These are phyloP conservation scores for Torymus tubicola DNA, from an alignment of 2,888 invertebrate species.

Conservation along the genomic window DNA sequence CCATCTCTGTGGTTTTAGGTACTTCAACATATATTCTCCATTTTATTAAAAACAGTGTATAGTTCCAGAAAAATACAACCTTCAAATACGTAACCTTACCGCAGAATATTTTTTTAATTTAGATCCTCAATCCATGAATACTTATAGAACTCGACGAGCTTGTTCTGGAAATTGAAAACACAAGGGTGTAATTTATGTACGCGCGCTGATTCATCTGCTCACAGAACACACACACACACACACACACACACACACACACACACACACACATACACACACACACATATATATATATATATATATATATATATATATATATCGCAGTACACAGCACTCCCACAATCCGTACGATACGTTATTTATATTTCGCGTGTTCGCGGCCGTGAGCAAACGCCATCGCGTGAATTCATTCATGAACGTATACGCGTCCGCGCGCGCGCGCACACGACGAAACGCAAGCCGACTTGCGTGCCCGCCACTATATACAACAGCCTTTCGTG, in stretches of 20 bases:
- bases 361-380: conserved; percentile 30
- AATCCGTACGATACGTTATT: conserved; percentile 38
- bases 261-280: too few relatives aligned
- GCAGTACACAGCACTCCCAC: not conserved
- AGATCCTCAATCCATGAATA: not conserved
- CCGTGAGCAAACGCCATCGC: conserved; percentile 25
- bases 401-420: conserved; percentile 27
- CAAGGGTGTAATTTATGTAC: conserved; percentile 15
- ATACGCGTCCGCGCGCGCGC: too few relatives aligned
- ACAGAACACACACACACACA: too few relatives aligned
- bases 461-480: conserved; percentile 30
- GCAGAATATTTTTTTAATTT: too few relatives aligned
- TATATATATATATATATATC: not conserved
- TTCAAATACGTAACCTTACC: too few relatives aligned
- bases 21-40: too few relatives aligned
- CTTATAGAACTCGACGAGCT: not conserved
- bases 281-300: too few relatives aligned
- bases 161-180: conserved; percentile 14
- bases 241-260: too few relatives aligned
- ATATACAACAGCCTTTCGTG: conserved; percentile 20
- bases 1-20: too few relatives aligned
- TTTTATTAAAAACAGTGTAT: too few relatives aligned
- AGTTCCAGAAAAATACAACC: too few relatives aligned
- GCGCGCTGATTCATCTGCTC: not conserved
- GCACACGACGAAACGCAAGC: conserved; percentile 23